Evolutionary conservation across 2,888 invertebrate genomes (phyloP), one percentile per base, ranked within the genome.

Genomic region (Cremastobaeus sp.): DNA sequence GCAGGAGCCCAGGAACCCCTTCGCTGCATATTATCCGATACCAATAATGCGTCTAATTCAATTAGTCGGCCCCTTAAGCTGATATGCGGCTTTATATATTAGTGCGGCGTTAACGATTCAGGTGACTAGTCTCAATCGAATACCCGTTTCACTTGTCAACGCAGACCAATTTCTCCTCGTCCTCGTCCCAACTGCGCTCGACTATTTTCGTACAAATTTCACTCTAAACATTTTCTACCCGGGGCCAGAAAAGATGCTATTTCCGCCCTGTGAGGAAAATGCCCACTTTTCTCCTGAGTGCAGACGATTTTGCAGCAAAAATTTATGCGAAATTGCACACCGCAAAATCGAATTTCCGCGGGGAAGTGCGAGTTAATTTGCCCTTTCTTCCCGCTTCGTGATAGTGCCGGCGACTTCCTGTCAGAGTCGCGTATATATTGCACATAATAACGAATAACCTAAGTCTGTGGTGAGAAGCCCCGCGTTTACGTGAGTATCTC

Each of bases 21-120:
- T 86, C 81, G 82, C 79, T 85, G 86, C 86, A 86, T 87, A 87
- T 87, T 88, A 87, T 87, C 86, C 87, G 88, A 87, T 87, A 86
- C 87, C 86, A 87, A 88, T 87, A 87, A 88, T 88, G 86, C 87
- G 83, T 82, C 85, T 86, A 88, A 88, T 87, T 83, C 78, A 87
- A 81, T 88, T 88, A 87, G 79, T 71, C 79, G 77, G 79, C 81
- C 78, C 82, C 81, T 85, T 85, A 85, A 86, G 86, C 85, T 86
- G 87, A 87, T 86, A 86, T 86, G 83, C 83, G 83, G 84, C 84
- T 85, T 86, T 84, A 85, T n/a, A n/a, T 85, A 84, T 83, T 79
- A 83, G 83, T 76, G 77, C 80, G 74, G 74, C 76, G 79, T 78
- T 77, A 79, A 79, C 78, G 77, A 81, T 81, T 78, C 69, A 73